Conservation (phyloP, 2,113 vertebrate genomes). For the Clarias magur region DNA sequence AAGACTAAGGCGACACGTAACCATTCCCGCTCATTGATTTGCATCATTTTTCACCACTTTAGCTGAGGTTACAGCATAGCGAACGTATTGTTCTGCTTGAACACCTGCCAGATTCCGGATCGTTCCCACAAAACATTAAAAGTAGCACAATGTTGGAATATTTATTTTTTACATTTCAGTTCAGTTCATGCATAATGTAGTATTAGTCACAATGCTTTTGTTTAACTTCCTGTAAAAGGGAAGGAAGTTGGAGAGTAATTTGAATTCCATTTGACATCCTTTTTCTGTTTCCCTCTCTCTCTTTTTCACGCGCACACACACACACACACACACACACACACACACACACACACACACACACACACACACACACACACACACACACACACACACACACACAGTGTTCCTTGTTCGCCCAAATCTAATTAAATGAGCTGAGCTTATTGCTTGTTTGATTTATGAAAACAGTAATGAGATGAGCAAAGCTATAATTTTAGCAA, state of each 20-base stretch:
- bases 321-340: background rate
- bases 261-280: conserved; percentile 45
- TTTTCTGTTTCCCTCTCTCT: background rate
- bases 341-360: conserved; percentile 10
- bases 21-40: conserved; percentile 11
- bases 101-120: conserved; percentile 6
- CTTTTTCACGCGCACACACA: background rate
- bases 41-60: conserved; percentile 33
- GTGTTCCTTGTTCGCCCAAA: conserved; percentile 10
- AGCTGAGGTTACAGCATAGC: conserved; percentile 20
- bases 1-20: background rate
- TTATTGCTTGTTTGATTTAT: conserved; percentile 50
- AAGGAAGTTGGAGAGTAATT: conserved; percentile 25
- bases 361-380: background rate
- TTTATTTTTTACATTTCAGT: conserved; percentile 46
- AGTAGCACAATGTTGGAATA: conserved; percentile 33
- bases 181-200: conserved; percentile 55
- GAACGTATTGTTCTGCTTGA: conserved; percentile 37
- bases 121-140: conserved; percentile 23
- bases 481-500: conserved; percentile 25
- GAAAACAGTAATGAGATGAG: conserved; percentile 29
- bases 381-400: conserved; percentile 7
- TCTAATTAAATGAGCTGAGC: conserved; percentile 35
- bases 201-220: conserved; percentile 42
- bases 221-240: conserved; percentile 43